These are phyloP conservation scores for Stenodema calcarata DNA, from an alignment of 2,888 invertebrate genomes.

Conservation along the genomic window DNA sequence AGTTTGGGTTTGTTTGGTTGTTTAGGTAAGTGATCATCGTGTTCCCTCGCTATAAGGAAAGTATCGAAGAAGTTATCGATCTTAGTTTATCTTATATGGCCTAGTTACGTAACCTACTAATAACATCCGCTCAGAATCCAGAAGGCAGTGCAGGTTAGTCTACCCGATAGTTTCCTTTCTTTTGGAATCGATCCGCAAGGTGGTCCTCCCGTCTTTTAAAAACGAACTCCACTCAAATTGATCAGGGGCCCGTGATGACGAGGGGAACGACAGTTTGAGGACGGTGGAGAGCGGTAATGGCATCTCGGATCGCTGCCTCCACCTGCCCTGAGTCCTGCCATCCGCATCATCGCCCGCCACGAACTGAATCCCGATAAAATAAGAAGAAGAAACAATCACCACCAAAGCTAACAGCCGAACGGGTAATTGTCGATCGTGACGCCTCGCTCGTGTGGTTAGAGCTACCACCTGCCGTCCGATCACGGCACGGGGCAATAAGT, in stretches of 20 bases:
- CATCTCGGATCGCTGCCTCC: constrained; percentile 1
- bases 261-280: background rate
- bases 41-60: no score
- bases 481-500: background rate
- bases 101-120: no score
- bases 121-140: no score
- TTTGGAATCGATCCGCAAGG: background rate
- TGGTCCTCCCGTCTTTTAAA: background rate
- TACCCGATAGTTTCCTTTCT: no score
- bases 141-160: no score
- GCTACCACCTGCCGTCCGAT: background rate
- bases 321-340: background rate
- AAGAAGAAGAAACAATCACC: background rate
- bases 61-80: no score
- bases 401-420: constrained; percentile 6
- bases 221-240: background rate
- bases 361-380: constrained; percentile 20
- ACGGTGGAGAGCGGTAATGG: background rate
- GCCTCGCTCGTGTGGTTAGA: background rate
- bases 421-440: background rate
- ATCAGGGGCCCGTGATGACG: background rate
- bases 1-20: no score
- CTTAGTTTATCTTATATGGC: no score
- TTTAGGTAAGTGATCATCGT: no score
- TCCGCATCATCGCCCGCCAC: constrained; percentile 15